A percentile compares a stretch with the other conserved stretches of the same genome.
These are phyloP conservation scores for Trissolcus japonicus DNA, from an alignment of 2,888 invertebrate genomes.

Conservation along the genomic window DNA sequence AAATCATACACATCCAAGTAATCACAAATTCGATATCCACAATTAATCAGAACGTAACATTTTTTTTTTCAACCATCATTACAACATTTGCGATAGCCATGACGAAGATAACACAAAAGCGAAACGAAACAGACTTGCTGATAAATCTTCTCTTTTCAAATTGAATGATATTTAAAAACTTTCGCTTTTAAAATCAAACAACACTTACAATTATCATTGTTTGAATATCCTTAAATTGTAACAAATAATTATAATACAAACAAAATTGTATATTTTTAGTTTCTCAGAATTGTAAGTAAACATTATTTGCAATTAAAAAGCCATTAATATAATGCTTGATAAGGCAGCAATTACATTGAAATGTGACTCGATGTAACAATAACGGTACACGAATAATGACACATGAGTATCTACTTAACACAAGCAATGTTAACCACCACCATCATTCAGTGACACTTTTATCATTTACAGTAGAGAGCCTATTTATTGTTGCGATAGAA, in stretches of 20 bases:
- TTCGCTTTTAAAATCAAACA: background rate
- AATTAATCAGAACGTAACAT: too few relatives aligned
- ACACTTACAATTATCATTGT: too few relatives aligned
- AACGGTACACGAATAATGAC: slow-evolving; percentile 24
- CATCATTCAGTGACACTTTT: background rate
- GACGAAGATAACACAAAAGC: slow-evolving; percentile 32
- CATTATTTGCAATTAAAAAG: slow-evolving; percentile 7
- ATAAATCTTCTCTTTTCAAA: too few relatives aligned
- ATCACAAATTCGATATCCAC: too few relatives aligned
- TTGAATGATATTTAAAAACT: background rate
- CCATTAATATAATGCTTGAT: slow-evolving; percentile 10
- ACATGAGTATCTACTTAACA: background rate
- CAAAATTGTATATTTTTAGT: too few relatives aligned
- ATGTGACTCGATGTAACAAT: slow-evolving; percentile 21
- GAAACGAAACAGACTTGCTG: slow-evolving; percentile 6
- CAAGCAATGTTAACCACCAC: slow-evolving; percentile 9
- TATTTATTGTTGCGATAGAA: background rate
- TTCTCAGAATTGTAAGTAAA: background rate
- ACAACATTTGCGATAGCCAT: slow-evolving; percentile 35
- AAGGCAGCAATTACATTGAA: slow-evolving; percentile 9
- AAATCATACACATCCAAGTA: too few relatives aligned
- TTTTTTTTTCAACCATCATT: slow-evolving; percentile 24
- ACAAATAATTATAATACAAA: too few relatives aligned
- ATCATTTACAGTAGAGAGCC: background rate
- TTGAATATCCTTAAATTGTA: too few relatives aligned